Evolutionary conservation across 1,140 invertebrate species (phyloP).

Genomic region (Venturia canescens): DNA sequence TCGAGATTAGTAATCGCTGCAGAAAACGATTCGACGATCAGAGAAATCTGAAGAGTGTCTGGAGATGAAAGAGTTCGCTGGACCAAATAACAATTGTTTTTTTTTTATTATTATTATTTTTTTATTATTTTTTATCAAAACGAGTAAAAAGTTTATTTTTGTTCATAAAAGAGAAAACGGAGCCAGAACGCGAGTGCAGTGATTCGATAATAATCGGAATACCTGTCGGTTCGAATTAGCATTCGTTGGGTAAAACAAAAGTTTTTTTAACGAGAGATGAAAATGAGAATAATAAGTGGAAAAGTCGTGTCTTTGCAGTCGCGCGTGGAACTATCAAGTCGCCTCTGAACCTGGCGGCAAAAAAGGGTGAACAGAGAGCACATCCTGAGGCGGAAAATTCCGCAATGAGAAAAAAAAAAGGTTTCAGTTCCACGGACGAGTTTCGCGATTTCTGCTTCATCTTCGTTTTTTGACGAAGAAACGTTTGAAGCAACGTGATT

Average conservation of each 20-base stretch:
- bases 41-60: too few species aligned
- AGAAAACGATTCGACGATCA: too few species aligned
- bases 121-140: too few species aligned
- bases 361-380: neutral
- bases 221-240: neutral
- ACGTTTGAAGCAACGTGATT: constrained; percentile 1
- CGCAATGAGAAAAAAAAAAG: neutral
- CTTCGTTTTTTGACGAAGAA: neutral
- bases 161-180: too few species aligned
- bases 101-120: too few species aligned
- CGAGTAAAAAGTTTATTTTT: too few species aligned
- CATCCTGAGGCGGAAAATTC: neutral
- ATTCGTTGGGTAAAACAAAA: too few species aligned
- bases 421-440: neutral
- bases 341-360: neutral
- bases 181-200: too few species aligned
- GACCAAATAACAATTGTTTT: too few species aligned
- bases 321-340: neutral
- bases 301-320: neutral
- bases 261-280: neutral
- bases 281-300: neutral
- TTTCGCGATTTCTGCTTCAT: neutral
- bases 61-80: too few species aligned
- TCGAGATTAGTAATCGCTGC: too few species aligned
- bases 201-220: neutral